A percentile compares a stretch with the other conserved stretches of the same genome.
Evolutionary conservation across 64 coral and sea anemone genomes (phyloP).

Genomic region (Montipora capricornis): DNA sequence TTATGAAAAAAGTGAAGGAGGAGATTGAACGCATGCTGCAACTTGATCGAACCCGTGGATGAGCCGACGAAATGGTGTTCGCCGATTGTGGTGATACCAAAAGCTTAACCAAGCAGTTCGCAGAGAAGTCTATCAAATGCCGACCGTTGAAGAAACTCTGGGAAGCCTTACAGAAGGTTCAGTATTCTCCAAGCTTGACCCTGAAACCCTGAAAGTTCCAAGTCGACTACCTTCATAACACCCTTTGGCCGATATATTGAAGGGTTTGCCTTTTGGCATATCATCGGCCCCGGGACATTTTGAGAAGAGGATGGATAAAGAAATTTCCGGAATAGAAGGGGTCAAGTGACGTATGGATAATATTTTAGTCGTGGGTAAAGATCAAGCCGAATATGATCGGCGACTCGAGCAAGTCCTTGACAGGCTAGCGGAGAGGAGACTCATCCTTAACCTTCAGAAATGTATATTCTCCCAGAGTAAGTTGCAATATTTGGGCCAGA

Average conservation of each 20-base stretch:
- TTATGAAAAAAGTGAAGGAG: not conserved
- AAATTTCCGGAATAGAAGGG: conserved; percentile 17
- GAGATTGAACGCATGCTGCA: not conserved
- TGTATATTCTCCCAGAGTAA: conserved; percentile 47
- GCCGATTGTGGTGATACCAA: conserved; percentile 28
- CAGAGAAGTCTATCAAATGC: conserved; percentile 8
- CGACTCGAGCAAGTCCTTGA: conserved; percentile 20
- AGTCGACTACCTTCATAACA: not conserved
- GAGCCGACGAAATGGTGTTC: not conserved
- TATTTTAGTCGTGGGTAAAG: not conserved
- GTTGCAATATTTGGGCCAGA: conserved; percentile 41
- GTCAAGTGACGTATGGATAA: conserved; percentile 9
- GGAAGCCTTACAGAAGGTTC: not conserved
- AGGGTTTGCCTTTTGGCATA: not conserved
- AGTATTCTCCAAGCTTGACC: not conserved
- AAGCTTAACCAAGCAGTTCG: conserved; percentile 5
- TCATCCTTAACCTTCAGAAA: conserved; percentile 49
- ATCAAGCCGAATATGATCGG: not conserved
- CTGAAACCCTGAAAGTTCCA: not conserved
- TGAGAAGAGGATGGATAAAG: not conserved
- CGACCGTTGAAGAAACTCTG: conserved; percentile 22
- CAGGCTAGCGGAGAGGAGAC: conserved; percentile 8
- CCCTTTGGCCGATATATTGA: not conserved
- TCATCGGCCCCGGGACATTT: not conserved
- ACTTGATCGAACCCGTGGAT: conserved; percentile 14